Evolutionary conservation across 2,113 vertebrate genomes (phyloP).

Genomic region (Rutilus rutilus): DNA sequence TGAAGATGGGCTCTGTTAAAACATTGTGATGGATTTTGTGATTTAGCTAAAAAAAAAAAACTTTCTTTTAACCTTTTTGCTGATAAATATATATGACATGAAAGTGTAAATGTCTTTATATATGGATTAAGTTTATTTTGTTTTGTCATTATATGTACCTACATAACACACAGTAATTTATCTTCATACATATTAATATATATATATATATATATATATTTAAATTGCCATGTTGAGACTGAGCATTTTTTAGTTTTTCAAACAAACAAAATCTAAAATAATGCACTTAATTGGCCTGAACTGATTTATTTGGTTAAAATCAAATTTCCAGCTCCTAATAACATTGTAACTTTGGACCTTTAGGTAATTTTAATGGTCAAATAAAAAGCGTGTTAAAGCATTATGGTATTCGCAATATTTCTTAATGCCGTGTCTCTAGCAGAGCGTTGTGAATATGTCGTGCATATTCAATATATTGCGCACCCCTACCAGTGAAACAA

Average conservation of each 20-base stretch:
- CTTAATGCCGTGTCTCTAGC: not conserved
- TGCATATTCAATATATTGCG: conserved; percentile 7
- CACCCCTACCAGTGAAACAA: not conserved
- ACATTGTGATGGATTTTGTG: not conserved
- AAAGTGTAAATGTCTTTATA: too few relatives aligned
- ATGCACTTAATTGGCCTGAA: not conserved
- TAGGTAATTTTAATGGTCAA: not conserved
- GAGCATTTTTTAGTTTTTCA: not conserved
- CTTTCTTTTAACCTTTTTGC: not conserved
- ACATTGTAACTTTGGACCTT: not conserved
- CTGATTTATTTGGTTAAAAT: not conserved
- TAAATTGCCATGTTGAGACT: not conserved
- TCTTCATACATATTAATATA: not conserved
- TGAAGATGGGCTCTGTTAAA: not conserved
- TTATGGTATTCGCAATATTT: not conserved
- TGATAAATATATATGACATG: too few relatives aligned
- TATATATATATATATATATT: too few relatives aligned
- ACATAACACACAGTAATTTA: not conserved
- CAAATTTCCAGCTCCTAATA: not conserved
- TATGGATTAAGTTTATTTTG: not conserved
- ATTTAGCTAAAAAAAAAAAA: not conserved
- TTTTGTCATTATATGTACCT: not conserved
- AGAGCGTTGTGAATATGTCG: not conserved
- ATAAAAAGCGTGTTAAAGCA: not conserved
- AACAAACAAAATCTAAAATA: not conserved